These are phyloP conservation scores for Pangasius mekongensis DNA, from an alignment of 2,797 vertebrate genomes.

Conservation along the genomic window DNA sequence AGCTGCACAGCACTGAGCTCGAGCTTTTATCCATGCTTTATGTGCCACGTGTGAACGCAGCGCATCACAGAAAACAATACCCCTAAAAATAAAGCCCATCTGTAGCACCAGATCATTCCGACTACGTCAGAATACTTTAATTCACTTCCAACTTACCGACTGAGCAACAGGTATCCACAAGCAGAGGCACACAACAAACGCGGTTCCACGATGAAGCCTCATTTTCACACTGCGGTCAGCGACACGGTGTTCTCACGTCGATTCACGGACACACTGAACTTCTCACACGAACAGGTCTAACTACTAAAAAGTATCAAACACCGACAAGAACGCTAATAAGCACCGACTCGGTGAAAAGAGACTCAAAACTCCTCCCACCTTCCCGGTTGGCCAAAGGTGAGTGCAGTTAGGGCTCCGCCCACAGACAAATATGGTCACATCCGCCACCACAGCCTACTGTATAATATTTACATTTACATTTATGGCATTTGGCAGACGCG, in stretches of 20 bases:
- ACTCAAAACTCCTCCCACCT: slow-evolving; percentile 6
- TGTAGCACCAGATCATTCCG: no score
- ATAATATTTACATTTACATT: neutral
- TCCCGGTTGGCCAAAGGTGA: slow-evolving; percentile 41
- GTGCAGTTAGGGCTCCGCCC: neutral
- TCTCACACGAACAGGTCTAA: neutral
- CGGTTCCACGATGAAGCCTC: slow-evolving; percentile 30
- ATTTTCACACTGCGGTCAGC: slow-evolving; percentile 28
- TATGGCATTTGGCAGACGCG: no score
- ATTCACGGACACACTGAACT: neutral
- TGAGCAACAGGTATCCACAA: slow-evolving; percentile 53
- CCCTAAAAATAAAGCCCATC: neutral
- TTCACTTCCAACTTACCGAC: slow-evolving; percentile 45
- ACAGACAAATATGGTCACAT: slow-evolving; percentile 33
- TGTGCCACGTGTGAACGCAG: neutral
- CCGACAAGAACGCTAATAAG: neutral
- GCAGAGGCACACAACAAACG: slow-evolving; percentile 38
- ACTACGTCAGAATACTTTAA: no score
- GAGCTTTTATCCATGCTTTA: neutral
- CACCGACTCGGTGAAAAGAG: neutral
- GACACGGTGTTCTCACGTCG: neutral
- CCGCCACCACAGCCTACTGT: neutral
- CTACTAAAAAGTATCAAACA: neutral
- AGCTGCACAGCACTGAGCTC: neutral
- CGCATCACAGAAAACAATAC: neutral